These are phyloP conservation scores for Glyptemys insculpta DNA, from an alignment of 2,797 vertebrate genomes.

Conservation along the genomic window DNA sequence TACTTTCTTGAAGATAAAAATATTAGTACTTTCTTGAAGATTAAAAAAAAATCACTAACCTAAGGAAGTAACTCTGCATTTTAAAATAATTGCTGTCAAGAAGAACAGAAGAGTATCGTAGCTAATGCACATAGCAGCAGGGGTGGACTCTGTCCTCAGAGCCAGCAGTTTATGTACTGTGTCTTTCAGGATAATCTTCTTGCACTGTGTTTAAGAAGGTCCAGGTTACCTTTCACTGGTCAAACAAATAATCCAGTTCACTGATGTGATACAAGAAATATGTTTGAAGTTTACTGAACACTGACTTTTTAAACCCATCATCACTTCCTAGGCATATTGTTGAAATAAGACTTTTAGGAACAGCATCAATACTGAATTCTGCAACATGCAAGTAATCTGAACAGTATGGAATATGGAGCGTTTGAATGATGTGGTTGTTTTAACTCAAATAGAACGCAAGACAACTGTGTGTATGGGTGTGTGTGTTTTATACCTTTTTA, in stretches of 20 bases:
- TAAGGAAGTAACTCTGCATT: background rate
- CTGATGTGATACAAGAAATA: background rate
- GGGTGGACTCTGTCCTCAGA: background rate
- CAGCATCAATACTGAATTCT: background rate
- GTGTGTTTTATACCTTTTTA: slow-evolving; percentile 12
- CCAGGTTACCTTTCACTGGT: background rate
- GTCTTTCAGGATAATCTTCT: background rate
- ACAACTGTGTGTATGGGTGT: background rate
- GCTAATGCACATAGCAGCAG: fast-evolving
- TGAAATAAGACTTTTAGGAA: background rate
- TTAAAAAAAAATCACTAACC: background rate
- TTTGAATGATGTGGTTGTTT: background rate
- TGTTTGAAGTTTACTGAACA: background rate
- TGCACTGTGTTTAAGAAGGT: background rate
- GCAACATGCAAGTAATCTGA: background rate
- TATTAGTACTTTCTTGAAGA: background rate
- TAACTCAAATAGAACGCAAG: background rate
- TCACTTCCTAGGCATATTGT: background rate
- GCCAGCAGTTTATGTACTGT: background rate
- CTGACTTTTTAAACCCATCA: background rate
- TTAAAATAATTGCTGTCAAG: fast-evolving
- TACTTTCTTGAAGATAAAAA: background rate
- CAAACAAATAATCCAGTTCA: background rate
- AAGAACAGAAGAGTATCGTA: background rate
- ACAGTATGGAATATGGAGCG: background rate